Conservation (phyloP, 1,140 invertebrate genomes). For the Dufourea novaeangliae region DNA sequence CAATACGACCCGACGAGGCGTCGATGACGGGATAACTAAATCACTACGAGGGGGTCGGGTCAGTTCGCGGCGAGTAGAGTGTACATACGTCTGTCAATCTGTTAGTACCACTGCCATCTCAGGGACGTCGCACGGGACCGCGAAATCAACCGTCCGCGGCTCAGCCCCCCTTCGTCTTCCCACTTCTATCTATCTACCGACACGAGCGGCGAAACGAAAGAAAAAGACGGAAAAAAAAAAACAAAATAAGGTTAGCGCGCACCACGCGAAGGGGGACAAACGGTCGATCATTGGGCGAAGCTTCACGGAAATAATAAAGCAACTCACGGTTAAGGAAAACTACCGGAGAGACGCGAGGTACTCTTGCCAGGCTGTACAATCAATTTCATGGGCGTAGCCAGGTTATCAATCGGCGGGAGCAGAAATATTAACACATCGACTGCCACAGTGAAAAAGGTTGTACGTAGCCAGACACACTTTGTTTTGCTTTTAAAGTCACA, state of each 20-base stretch:
- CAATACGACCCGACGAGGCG: conserved; percentile 68
- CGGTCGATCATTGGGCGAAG: conserved; percentile 28
- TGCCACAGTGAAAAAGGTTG: no score
- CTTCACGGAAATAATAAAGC: conserved; percentile 56
- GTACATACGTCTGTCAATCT: conserved; percentile 80
- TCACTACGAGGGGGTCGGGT: conserved; percentile 78
- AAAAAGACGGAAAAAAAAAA: no score
- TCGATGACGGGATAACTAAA: conserved; percentile 77
- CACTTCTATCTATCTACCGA: neutral
- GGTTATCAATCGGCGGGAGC: no score
- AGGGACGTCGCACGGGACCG: conserved; percentile 71
- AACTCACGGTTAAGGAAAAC: conserved; percentile 50
- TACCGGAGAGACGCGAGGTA: conserved; percentile 7
- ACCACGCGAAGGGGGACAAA: conserved; percentile 36
- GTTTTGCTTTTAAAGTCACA: no score
- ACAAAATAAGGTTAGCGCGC: conserved; percentile 34
- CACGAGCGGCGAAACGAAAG: no score
- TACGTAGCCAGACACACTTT: no score
- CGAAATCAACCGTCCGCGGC: conserved; percentile 69
- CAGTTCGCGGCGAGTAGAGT: conserved; percentile 75
- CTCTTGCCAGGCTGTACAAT: neutral
- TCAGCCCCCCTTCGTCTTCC: conserved; percentile 8
- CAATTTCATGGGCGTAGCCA: no score
- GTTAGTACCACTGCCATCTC: conserved; percentile 71
- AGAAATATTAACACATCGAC: no score